phyloP scores from a whole-genome alignment of 2,797 vertebrate genomes.

The Onychomys leucogaster region DNA sequence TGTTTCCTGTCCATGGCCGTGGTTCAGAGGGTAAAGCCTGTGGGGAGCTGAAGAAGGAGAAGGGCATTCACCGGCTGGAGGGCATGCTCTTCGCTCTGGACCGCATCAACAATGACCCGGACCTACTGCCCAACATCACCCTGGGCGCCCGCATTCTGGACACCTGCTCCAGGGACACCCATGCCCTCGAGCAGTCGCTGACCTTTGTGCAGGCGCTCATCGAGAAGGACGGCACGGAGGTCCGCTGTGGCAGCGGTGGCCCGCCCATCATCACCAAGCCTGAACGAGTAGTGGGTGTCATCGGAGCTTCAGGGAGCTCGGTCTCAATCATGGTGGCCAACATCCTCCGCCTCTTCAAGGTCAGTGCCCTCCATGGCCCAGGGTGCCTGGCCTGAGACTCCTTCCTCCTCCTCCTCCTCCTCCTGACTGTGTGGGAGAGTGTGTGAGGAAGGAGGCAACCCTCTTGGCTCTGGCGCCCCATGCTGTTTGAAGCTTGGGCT shows the following conservation, averaged over 20 bases:
- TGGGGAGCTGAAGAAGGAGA: constrained; percentile 98
- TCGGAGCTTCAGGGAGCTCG: constrained; percentile 96
- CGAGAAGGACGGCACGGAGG: constrained; percentile 97
- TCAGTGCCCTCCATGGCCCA: constrained; percentile 79
- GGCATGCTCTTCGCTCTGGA: constrained; percentile 98
- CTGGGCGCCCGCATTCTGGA: constrained; percentile 97
- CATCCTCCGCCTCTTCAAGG: constrained; percentile 98
- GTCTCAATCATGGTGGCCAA: constrained; percentile 99
- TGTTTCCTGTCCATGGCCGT: constrained; percentile 95
- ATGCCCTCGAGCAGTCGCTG: constrained; percentile 97
- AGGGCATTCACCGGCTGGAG: constrained; percentile 97
- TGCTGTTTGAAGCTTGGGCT: not conserved
- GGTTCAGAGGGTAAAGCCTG: constrained; percentile 95
- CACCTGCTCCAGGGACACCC: constrained; percentile 97
- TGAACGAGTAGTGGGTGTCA: constrained; percentile 96
- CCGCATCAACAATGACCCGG: constrained; percentile 97
- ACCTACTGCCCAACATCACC: constrained; percentile 97
- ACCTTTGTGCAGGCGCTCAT: constrained; percentile 98
- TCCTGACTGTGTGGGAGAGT: not conserved
- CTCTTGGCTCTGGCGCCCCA: not conserved
- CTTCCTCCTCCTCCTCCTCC: not conserved
- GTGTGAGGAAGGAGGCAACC: not conserved
- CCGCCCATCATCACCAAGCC: constrained; percentile 98
- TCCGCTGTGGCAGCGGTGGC: constrained; percentile 95
- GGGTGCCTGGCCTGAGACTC: not conserved